These are phyloP conservation scores for Sternarchorhynchus goeldii DNA, from an alignment of 2,797 vertebrate species.

Conservation along the genomic window DNA sequence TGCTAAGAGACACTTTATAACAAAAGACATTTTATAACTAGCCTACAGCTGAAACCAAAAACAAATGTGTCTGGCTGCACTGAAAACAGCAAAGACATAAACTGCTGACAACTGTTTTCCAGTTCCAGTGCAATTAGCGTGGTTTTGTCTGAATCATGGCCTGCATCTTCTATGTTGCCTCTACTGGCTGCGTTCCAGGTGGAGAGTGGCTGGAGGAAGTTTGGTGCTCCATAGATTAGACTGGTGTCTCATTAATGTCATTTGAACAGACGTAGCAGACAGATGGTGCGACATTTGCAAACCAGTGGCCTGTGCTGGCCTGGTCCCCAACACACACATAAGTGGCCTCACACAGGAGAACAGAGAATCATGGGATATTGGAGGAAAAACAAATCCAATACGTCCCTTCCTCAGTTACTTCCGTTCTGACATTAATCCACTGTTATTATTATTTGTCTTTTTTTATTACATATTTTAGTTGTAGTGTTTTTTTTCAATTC, in stretches of 20 bases:
- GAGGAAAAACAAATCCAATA: no score
- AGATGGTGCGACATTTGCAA: conserved; percentile 45
- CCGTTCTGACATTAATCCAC: no score
- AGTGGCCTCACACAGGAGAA: background rate
- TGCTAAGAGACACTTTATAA: background rate
- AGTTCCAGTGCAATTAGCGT: background rate
- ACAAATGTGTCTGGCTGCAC: background rate
- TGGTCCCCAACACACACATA: conserved; percentile 12
- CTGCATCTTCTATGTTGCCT: background rate
- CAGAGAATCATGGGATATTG: background rate
- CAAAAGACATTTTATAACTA: no score
- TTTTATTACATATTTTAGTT: no score
- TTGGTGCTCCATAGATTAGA: conserved; percentile 34
- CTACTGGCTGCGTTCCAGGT: conserved; percentile 6
- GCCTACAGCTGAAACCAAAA: background rate
- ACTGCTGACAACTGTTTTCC: background rate
- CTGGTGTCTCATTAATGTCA: conserved; percentile 33
- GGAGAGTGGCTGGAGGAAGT: conserved; percentile 10
- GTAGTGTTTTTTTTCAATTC: no score
- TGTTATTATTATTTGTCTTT: no score
- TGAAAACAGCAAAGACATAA: background rate
- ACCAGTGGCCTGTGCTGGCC: background rate
- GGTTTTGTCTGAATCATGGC: background rate
- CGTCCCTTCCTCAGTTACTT: no score
- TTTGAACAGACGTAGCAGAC: conserved; percentile 29